Evolutionary conservation across 1,140 invertebrate species (phyloP), one percentile per base, ranked within the genome.

Genomic region (Teleopsis dalmanni): DNA sequence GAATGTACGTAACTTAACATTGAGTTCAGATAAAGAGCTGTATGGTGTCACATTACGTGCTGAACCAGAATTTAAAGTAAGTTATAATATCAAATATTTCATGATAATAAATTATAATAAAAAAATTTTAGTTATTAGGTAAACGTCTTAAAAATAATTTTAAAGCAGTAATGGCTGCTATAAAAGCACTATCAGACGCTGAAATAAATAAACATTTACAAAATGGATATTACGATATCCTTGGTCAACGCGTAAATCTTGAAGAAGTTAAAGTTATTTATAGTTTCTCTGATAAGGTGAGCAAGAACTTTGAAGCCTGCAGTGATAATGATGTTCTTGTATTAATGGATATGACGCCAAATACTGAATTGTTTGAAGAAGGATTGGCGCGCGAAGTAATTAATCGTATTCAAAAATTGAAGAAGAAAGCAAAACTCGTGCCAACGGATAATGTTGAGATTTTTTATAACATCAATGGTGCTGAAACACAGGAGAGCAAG

Each of bases 361-460:
- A 95, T 72, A 83, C 91, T 58, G 81, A 82, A 3, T 87, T 98
- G 85, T 73, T 90, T 48, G 85, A 95, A 66, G 95, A 98, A 78
- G 92, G 92, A 22, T 75, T 87, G 48, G 88, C 91, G 1, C 77
- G 96, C 49, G 96, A 99, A 75, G 83, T 99, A 8, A 92, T 97
- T 22, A 99, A 98, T 69, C 81, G 95, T 35, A 80, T 99, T 31
- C 97, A 99, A 65, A 97, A 96, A 73, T 73, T 99, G 0, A 77
- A 96, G n/a, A 99, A 99, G 72, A 94, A 95, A 71, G 94, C 91
- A 2, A 84, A 90, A 61, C 75, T 99, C 11, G 84, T 95, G 16
- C 93, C 95, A 1, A 87, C 90, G 9, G 94, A 99, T 75, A 81
- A 85, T 48, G 90, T 98, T 19, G 78, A 80, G 27, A 85, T 95